Evolutionary conservation across 2,888 invertebrate species (phyloP), one percentile per base, ranked within the genome.

Genomic region (Agrochola macilenta): DNA sequence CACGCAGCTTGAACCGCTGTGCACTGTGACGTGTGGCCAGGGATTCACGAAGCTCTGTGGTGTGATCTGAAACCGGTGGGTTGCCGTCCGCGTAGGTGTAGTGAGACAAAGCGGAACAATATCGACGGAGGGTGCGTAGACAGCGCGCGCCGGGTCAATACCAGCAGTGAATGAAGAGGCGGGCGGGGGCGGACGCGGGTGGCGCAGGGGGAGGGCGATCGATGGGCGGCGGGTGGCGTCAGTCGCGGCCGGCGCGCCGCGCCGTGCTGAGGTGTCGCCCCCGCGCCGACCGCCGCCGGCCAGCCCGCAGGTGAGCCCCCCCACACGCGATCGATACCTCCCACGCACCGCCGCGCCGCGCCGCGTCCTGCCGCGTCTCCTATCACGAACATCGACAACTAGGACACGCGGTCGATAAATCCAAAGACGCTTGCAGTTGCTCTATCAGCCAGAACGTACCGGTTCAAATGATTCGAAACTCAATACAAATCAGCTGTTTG

Each of bases 201-300:
- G 88, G 87, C 82, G 87, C 82, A 77, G 89, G 84, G 73, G 88
- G 88, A 84, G 84, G 90, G 87, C 88, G 93, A 93, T 92, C 90
- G 93, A 94, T 93, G 89, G 91, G 92, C 87, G 88, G 83, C 91
- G 93, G 92, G 92, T 92, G 95, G 94, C 95, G 93, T 92, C 94
- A 94, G 94, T 93, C 93, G 92, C 91, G 92, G 91, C 90, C 92
- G 93, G 93, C 92, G 92, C 92, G 93, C 94, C 93, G 93, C 93
- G 89, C 91, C 89, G 91, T 90, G 92, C 92, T 92, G 93, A 90
- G 92, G 91, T 92, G 90, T 90, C 90, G 88, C 91, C 90, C 91
- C 88, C 89, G 89, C 89, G 89, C 90, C 88, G 73, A 87, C 89
- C 82, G 83, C 88, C 88, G 81, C 79, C 84, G 86, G 76, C 87